Percentiles rank a stretch among this genome's conserved stretches.
Conservation (phyloP, 2,797 vertebrate genomes). For the Corythornis leucogaster region DNA sequence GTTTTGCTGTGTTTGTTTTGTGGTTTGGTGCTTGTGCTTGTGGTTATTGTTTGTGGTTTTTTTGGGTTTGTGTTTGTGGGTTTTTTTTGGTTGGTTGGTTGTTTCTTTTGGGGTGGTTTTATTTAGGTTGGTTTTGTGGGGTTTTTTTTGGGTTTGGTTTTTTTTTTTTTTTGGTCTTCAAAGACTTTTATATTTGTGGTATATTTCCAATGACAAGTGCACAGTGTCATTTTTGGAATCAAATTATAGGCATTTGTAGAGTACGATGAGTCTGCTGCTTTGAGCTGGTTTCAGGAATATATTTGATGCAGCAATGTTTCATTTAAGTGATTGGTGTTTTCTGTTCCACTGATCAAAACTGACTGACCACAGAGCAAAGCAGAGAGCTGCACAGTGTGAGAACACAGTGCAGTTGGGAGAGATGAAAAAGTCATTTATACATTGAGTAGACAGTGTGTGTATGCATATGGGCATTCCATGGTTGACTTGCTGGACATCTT, state of each 20-base stretch:
- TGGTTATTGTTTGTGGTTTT: too few species aligned
- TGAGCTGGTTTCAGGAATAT: not conserved
- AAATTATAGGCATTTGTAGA: not conserved
- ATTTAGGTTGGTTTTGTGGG: too few species aligned
- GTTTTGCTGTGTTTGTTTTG: not conserved
- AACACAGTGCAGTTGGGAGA: not conserved
- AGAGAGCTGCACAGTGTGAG: not conserved
- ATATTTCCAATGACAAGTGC: not conserved
- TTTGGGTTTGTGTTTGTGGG: not conserved
- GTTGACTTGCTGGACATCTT: not conserved
- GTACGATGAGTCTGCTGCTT: not conserved
- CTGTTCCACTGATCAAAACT: not conserved
- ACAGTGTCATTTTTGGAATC: not conserved
- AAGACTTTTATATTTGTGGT: not conserved
- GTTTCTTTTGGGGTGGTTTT: not conserved
- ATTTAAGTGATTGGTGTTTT: not conserved
- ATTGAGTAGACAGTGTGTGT: not conserved
- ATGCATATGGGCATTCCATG: not conserved
- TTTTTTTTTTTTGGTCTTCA: not conserved
- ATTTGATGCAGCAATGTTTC: not conserved
- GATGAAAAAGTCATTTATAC: not conserved
- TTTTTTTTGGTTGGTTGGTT: too few species aligned
- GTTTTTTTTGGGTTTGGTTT: too few species aligned
- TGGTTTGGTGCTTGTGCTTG: not conserved
- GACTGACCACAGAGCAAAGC: not conserved